These are phyloP conservation scores for Julus scanicus DNA, from an alignment of 2,888 invertebrate genomes.

Conservation along the genomic window DNA sequence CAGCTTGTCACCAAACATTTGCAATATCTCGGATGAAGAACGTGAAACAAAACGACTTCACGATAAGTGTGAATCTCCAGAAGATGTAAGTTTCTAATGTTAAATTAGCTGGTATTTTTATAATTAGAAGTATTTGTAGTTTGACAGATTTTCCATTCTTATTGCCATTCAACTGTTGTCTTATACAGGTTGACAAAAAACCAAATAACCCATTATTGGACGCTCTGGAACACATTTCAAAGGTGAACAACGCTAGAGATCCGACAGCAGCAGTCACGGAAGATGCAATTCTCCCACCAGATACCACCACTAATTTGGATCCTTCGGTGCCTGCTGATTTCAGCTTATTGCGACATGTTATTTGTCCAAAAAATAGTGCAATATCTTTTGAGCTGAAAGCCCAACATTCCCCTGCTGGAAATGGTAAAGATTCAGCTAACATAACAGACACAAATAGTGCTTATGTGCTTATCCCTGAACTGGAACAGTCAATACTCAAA, in stretches of 20 bases:
- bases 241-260: not conserved
- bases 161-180: not conserved
- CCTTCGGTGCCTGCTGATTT: conserved; percentile 50
- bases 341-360: conserved; percentile 48
- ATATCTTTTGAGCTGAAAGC: not conserved
- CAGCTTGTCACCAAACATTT: conserved; percentile 56
- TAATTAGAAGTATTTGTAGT: too few relatives aligned
- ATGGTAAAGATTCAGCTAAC: not conserved
- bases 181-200: not conserved
- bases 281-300: conserved; percentile 56
- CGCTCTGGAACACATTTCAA: conserved; percentile 50
- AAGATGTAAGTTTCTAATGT: not conserved
- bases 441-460: not conserved
- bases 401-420: not conserved
- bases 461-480: not conserved
- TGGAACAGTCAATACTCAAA: not conserved
- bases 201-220: conserved; percentile 49
- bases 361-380: not conserved
- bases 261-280: conserved; percentile 52
- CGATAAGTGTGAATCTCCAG: not conserved
- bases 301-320: not conserved
- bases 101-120: not conserved
- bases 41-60: not conserved
- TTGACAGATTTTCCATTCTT: too few relatives aligned
- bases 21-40: conserved; percentile 57